Evolutionary conservation across 2,888 invertebrate species (phyloP), one percentile per base, ranked within the genome.

Genomic region (Chloromyia formosa): DNA sequence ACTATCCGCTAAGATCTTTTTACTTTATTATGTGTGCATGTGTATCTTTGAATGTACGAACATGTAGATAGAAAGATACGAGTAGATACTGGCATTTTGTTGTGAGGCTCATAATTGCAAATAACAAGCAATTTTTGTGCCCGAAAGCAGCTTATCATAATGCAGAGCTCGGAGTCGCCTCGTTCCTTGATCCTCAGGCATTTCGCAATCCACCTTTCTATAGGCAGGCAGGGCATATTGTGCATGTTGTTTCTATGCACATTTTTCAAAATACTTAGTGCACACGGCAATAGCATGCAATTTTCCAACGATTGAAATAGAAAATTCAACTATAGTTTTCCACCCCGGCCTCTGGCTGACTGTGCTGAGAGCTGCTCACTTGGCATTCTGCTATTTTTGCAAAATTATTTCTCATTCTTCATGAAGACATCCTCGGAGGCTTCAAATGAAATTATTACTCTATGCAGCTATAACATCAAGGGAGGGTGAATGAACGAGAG

Each of bases 271-370:
- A 16, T 27, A 18, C 40, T 71, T 58, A 40, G 42, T 10, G 16
- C 12, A 49, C 66, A 22, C 71, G 71, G 56, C 40, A 42, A 71
- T 58, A 40, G 58, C 71, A 71, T 71, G 71, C 71, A 56, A 71
- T 71, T 71, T 71, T 58, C 71, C 14, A 71, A 14, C 71, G 53
- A 71, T 35, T 71, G 71, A 71, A 71, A 71, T 42, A 71, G 40
- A 69, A 69, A 54, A 14, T 69, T 23, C 54, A 40, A 54, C 35
- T 56, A 27, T 69, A 16, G 16, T 66, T 42, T 66, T 45, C 27
- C 27, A 35, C 27, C 27, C 27, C 27, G 27, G 7, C 27, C 7
- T 35, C 2, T 35, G 27, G 27, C 27, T n/a, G 27, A 35, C 27
- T 35, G n/a, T n/a, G n/a, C n/a, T n/a, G n/a, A n/a, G n/a, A 4